phyloP scores from a whole-genome alignment of 1,140 invertebrate genomes.

The Heliconius melpomene region DNA sequence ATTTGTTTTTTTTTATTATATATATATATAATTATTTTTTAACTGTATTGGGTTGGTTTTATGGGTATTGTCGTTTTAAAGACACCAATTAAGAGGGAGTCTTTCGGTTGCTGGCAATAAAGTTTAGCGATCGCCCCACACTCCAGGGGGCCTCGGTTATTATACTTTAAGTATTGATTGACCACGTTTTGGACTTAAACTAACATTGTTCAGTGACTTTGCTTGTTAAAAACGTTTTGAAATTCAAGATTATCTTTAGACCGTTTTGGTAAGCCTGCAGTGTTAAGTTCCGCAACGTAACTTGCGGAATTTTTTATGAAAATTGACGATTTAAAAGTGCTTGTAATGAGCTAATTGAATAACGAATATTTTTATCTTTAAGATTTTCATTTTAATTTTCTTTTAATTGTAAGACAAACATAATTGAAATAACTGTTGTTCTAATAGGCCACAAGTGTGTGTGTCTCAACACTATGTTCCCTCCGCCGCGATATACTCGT shows the following conservation, averaged over 20 bases:
- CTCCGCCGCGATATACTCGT: too few relatives aligned
- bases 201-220: neutral
- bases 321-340: too few relatives aligned
- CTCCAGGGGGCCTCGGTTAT: neutral
- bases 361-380: too few relatives aligned
- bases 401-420: too few relatives aligned
- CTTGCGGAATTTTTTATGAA: too few relatives aligned
- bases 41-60: neutral
- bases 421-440: too few relatives aligned
- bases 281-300: too few relatives aligned
- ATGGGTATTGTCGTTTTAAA: slow-evolving; percentile 2
- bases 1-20: too few relatives aligned
- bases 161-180: neutral
- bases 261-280: too few relatives aligned
- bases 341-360: too few relatives aligned
- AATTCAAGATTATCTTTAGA: neutral
- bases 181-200: neutral
- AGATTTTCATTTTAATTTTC: too few relatives aligned
- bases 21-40: neutral
- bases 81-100: neutral
- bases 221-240: neutral
- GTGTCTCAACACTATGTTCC: too few relatives aligned
- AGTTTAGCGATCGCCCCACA: neutral
- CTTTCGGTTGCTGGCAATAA: neutral
- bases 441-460: neutral